Conservation (phyloP, 2,797 vertebrate genomes). For the Parauchenoglanis punctatus region DNA sequence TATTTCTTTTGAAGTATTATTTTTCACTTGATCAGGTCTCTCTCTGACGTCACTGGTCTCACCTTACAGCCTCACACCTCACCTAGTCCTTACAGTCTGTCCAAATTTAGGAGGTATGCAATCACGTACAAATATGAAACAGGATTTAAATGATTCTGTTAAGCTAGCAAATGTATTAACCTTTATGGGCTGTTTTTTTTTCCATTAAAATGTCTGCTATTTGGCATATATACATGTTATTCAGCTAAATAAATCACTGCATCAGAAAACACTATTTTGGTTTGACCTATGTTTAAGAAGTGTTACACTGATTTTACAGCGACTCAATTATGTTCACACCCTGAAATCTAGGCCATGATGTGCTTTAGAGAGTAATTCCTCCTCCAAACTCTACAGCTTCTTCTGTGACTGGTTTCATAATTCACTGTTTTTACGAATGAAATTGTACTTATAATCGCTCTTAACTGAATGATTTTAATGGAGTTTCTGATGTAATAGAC, state of each 20-base stretch:
- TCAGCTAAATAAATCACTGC: not conserved
- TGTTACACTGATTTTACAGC: not conserved
- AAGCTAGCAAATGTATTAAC: not conserved
- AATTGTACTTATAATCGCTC: not conserved
- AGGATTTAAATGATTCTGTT: not conserved
- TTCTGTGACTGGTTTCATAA: not conserved
- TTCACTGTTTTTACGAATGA: not conserved
- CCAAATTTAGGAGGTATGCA: not conserved
- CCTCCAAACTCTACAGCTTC: not conserved
- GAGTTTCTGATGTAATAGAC: not conserved
- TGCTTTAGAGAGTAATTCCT: not conserved
- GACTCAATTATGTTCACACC: not conserved
- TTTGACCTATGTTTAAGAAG: not conserved
- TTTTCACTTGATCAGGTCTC: not conserved
- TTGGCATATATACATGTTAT: not conserved
- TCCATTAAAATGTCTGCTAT: not conserved
- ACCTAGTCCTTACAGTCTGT: not conserved
- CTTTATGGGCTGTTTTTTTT: not conserved
- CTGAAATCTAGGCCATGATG: not conserved
- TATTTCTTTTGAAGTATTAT: not conserved
- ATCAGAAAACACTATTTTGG: not conserved
- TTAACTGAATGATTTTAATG: not conserved
- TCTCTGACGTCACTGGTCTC: slow-evolving; percentile 10
- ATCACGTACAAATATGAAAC: not conserved
- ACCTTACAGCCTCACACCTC: not conserved